Evolutionary conservation across 2,797 vertebrate genomes (phyloP), one percentile per base, ranked within the genome.

Genomic region (Cyclopterus lumpus): DNA sequence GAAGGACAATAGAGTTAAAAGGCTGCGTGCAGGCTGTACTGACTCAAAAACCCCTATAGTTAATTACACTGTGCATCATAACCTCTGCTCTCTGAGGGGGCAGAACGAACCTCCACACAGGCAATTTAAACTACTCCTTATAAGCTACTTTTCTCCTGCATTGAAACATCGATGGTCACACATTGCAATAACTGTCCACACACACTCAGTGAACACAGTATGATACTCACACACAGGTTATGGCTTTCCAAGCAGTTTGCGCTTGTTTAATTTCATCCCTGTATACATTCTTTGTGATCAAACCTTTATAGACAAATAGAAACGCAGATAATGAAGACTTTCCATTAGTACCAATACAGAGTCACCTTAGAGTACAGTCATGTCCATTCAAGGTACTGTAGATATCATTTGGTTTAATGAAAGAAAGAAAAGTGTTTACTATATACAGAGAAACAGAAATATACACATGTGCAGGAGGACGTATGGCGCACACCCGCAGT

Each of bases 391-490:
- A 84, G 79, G 77, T 91, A 88, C 82, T 79, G 85, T 55, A 84
- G 84, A 87, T 92, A 89, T 86, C 73, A 71, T 90, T 87, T 67
- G 61, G 77, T 64, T 84, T 77, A 90, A 89, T 83, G 82, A 91
- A 85, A 90, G 81, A 81, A 90, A 51, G 32, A 48, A 24, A 89
- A 84, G 22, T 53, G 62, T 70, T 78, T 67, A 87, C 80, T 89
- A 91, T 91, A 92, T 93, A 93, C 85, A 92, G 80, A 92, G 81
- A 94, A 90, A 92, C 90, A 92, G 83, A 89, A 94, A 91, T 94
- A 92, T 93, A 94, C 91, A 94, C 80, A 86, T 86, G 87, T 90
- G 90, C 85, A 82, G 90, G 85, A 84, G 84, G 87, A 92, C 71
- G 32, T 86, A 79, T 81, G 77, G 79, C 28, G 53, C 65, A 83